Evolutionary conservation across 2,797 vertebrate species (phyloP), one percentile per base, ranked within the genome.

Genomic region (Bradypodion ventrale): DNA sequence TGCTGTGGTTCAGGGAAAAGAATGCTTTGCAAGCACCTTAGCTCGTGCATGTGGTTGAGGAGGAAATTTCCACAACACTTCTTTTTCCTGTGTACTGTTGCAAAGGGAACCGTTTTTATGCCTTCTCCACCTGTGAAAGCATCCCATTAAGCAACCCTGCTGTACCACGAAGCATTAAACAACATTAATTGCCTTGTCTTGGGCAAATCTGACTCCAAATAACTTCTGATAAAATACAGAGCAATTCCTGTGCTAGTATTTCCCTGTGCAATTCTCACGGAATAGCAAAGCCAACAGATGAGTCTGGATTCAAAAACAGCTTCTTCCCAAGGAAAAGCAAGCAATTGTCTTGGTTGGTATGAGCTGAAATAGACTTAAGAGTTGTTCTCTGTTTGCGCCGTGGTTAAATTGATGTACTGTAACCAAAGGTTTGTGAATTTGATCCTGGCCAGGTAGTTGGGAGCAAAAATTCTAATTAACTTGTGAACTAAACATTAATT

Each of bases 41-140:
- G 42, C 40, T 70, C 66, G 56, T 75, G 40, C 23, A 37, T 46
- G 52, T 21, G 37, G 25, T 23, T 62, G 29, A 52, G 83, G 52
- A 60, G 70, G 84, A 85, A 85, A 85, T 80, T 85, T 80, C 78
- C 84, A 75, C 40, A 23, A 63, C 23, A 52, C 65, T 76, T 76
- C 63, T 75, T 85, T 75, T 65, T 19, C 16, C 73, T 16, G 56
- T 59, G 10, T 16, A 40, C 78, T 10, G 84, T 85, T 85, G n/a
- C 78, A 65, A 80, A 81, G 84, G 84, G 78, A 85, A 85, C 78
- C 59, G 32, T 76, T 85, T 80, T 63, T 84, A 49, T 80, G n/a
- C 72, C 46, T 59, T 46, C 9, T 23, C 1, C 25, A 62, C 52
- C 25, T 4, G 2, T 85, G 78, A 85, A 85, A 75, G 84, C 63